Evolutionary conservation across 2,113 vertebrate species (phyloP), one percentile per base, ranked within the genome.

Genomic region (Tautogolabrus adspersus): DNA sequence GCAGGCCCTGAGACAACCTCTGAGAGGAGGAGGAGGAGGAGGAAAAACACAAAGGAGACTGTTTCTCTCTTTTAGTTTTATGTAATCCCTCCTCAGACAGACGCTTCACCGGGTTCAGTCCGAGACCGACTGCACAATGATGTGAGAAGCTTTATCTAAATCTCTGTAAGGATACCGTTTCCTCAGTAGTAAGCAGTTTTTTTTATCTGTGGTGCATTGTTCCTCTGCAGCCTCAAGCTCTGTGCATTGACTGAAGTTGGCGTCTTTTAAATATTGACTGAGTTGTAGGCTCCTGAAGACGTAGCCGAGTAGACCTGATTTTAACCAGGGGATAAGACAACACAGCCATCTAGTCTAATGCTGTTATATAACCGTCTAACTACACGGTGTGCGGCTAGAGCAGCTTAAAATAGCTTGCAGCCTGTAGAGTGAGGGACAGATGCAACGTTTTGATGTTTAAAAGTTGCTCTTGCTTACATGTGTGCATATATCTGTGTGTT

Each of bases 71-170:
- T 34, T 75, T 73, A 37, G 66, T 69, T 66, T 26, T 37, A 61
- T 73, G 67, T 75, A 77, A 75, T 56, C 83, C 37, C 40, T 64
- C 26, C 38, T 75, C 77, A 75, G 71, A 85, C 72, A 64, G 69
- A 81, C 30, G 16, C 77, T 75, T 23, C 52, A 34, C 26, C 13
- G 30, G 51, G 71, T 47, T 38, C 54, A 58, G 42, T 44, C 69
- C 46, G 51, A 70, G 49, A 82, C 75, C 19, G 10, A 54, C 15
- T 56, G 61, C 64, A 72, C 77, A 73, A 90, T 89, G 87, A 87
- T 93, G 90, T 90, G 88, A 90, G 89, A 37, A 72, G 59, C 61
- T 85, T 86, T 79, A 75, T 77, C 70, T 77, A 46, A 58, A 56
- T 82, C 64, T 87, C 40, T 83, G 21, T 51, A n/a, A 81, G 82